Conservation (phyloP, 2,113 vertebrate genomes). For the Odocoileus virginianus region DNA sequence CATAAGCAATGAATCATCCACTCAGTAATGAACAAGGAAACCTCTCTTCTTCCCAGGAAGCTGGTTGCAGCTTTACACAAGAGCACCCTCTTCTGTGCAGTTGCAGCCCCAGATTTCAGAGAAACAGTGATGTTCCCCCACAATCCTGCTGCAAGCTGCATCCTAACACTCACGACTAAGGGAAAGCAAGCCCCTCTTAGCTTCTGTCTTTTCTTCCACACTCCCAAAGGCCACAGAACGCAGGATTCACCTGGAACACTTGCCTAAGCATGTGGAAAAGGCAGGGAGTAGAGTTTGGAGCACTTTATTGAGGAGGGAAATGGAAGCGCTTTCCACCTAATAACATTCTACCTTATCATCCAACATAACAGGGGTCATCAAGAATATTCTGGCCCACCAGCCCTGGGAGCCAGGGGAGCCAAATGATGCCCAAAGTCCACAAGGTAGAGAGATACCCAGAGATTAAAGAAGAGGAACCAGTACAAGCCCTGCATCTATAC, state of each 20-base stretch:
- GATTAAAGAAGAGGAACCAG: not conserved
- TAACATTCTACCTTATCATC: not conserved
- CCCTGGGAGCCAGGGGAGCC: not conserved
- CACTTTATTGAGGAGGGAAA: not conserved
- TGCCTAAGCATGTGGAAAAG: too few species aligned
- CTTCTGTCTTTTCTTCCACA: too few species aligned
- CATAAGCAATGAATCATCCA: conserved; percentile 61
- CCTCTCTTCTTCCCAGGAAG: not conserved
- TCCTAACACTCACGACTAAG: not conserved
- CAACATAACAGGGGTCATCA: not conserved
- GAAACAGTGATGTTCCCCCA: not conserved
- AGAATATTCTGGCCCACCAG: not conserved
- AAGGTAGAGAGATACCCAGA: not conserved
- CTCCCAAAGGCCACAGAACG: fast-evolving
- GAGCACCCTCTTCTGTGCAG: conserved; percentile 69
- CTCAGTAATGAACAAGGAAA: not conserved
- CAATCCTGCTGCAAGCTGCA: fast-evolving
- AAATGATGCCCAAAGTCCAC: not conserved
- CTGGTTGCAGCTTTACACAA: conserved; percentile 42
- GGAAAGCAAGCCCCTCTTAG: not conserved
- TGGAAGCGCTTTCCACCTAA: not conserved
- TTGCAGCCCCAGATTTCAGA: not conserved
- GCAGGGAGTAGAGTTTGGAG: not conserved
- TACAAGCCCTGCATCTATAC: fast-evolving
- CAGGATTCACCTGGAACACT: not conserved